Conservation (phyloP, 2,888 invertebrate species). For the Balanococcus diminutus region DNA sequence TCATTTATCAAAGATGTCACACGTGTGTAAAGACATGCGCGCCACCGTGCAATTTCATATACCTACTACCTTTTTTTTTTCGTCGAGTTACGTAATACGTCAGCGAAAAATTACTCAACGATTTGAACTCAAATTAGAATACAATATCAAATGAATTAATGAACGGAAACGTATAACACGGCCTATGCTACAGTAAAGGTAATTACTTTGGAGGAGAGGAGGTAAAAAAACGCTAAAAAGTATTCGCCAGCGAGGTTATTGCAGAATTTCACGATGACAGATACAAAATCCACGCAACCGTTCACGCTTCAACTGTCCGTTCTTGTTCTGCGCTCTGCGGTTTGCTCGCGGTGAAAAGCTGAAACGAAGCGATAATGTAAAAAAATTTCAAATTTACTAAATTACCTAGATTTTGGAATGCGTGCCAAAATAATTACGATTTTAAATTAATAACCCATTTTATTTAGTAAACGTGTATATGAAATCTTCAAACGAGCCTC, state of each 20-base stretch:
- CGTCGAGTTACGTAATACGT: constrained; percentile 5
- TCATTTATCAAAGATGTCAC: constrained; percentile 32
- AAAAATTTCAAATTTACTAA: neutral
- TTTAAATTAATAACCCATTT: constrained; percentile 24
- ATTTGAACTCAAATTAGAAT: constrained; percentile 16
- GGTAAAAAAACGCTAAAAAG: constrained; percentile 5
- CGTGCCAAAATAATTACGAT: constrained; percentile 10
- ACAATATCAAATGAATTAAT: constrained; percentile 43
- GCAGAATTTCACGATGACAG: constrained; percentile 40
- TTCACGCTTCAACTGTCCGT: constrained; percentile 34
- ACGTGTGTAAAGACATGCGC: constrained; percentile 8
- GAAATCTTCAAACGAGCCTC: constrained; percentile 10
- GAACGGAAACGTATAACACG: constrained; percentile 36
- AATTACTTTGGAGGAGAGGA: constrained; percentile 10
- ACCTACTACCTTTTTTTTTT: neutral
- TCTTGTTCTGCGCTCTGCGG: constrained; percentile 3
- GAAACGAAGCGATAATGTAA: constrained; percentile 5
- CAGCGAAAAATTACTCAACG: constrained; percentile 20
- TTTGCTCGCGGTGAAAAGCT: neutral
- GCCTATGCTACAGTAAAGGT: constrained; percentile 8
- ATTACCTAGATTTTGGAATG: neutral
- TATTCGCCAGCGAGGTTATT: neutral
- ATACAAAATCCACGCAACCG: constrained; percentile 24
- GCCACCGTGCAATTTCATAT: neutral
- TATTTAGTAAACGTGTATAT: neutral